Percentiles rank a stretch among this genome's conserved stretches.
phyloP scores from a whole-genome alignment of 1,140 invertebrate genomes.

The Heterodera schachtii region DNA sequence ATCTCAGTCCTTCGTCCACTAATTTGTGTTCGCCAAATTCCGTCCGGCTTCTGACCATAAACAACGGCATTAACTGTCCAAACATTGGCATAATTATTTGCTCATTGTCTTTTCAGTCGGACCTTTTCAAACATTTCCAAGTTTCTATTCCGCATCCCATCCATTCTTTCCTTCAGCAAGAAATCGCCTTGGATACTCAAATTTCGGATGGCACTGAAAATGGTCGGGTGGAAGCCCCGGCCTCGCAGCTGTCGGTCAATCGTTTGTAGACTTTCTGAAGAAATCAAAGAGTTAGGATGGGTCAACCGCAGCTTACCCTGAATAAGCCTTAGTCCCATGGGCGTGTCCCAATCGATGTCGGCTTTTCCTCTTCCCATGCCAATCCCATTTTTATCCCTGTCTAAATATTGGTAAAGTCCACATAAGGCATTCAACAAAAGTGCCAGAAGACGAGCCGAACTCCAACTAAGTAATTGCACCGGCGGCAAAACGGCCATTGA shows the following conservation, averaged over 20 bases:
- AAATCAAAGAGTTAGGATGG: neutral
- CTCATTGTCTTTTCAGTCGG: neutral
- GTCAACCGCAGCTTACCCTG: conserved; percentile 16
- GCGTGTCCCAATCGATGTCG: conserved; percentile 28
- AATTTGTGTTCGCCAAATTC: conserved; percentile 26
- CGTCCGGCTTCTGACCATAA: neutral
- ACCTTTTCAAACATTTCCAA: conserved; percentile 24
- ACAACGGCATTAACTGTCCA: conserved; percentile 17
- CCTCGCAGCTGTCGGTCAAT: conserved; percentile 32
- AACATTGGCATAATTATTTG: neutral
- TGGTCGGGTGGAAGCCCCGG: conserved; percentile 38
- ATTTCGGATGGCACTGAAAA: conserved; percentile 40
- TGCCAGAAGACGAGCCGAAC: conserved; percentile 48
- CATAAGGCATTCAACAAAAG: conserved; percentile 43
- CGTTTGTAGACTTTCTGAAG: conserved; percentile 20
- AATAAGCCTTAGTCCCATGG: conserved; percentile 40
- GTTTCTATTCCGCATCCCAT: neutral
- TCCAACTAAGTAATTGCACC: conserved; percentile 39
- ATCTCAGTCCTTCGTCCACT: conserved; percentile 43
- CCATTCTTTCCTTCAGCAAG: conserved; percentile 7
- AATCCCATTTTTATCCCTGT: conserved; percentile 18
- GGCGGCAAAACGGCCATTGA: conserved; percentile 4
- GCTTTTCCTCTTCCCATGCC: neutral
- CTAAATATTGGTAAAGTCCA: conserved; percentile 44
- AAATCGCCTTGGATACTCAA: conserved; percentile 30